phyloP scores from a whole-genome alignment of 2,797 vertebrate species.

The Tragelaphus eurycerus region DNA sequence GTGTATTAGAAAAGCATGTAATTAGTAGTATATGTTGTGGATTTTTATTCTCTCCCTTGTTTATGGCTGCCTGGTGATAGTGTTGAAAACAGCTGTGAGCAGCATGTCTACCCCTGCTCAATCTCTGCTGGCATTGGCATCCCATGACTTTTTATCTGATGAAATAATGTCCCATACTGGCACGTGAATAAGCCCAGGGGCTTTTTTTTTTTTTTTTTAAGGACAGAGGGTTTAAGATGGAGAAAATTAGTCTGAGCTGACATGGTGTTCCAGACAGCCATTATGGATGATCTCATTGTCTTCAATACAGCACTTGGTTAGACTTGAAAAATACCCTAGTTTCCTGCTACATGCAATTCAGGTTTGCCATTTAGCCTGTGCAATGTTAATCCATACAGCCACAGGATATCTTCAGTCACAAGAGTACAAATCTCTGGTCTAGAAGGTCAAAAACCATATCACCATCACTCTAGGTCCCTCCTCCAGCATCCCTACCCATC shows the following conservation, averaged over 20 bases:
- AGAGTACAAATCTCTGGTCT: conserved; percentile 68
- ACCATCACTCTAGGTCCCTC: conserved; percentile 49
- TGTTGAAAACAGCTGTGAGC: not conserved
- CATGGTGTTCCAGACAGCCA: not conserved
- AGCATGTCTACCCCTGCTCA: not conserved
- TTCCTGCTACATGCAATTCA: conserved; percentile 67
- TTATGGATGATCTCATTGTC: conserved; percentile 40
- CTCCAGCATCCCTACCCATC: not conserved
- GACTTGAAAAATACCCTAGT: conserved; percentile 63
- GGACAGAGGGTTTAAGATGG: not conserved
- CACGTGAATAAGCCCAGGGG: not conserved
- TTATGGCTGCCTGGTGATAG: not conserved
- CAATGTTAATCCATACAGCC: conserved; percentile 68
- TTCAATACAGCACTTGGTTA: conserved; percentile 19
- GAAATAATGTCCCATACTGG: not conserved
- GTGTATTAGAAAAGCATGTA: not conserved
- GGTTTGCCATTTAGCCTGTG: conserved; percentile 69
- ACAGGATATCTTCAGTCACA: conserved; percentile 71
- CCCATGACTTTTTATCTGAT: not conserved
- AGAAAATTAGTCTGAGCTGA: conserved; percentile 19
- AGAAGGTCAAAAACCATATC: conserved; percentile 79
- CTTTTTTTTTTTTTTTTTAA: not conserved
- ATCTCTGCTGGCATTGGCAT: not conserved
- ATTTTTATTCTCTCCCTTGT: not conserved
- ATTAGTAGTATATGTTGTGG: not conserved